Evolutionary conservation across 2,113 vertebrate genomes (phyloP).

Genomic region (Notechis scutatus): DNA sequence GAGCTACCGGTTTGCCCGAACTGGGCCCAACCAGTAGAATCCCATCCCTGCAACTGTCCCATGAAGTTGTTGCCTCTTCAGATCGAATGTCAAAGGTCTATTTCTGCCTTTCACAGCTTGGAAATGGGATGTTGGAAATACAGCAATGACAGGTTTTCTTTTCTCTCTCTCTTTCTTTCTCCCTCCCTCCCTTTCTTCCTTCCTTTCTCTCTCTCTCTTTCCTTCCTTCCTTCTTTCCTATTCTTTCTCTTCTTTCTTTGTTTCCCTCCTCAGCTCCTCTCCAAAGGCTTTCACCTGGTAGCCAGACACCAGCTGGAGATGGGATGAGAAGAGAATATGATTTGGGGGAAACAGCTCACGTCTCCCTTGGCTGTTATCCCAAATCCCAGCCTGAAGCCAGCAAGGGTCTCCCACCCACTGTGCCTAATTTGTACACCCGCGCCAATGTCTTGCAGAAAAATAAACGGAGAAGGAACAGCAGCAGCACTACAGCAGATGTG

Average conservation of each 20-base stretch:
- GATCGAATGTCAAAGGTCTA: background rate
- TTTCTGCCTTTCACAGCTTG: background rate
- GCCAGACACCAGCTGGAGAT: background rate
- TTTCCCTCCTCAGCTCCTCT: too few relatives aligned
- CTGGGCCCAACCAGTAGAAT: too few relatives aligned
- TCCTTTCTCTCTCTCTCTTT: too few relatives aligned
- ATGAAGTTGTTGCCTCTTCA: background rate
- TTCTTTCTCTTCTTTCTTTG: too few relatives aligned
- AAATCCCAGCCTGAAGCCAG: background rate
- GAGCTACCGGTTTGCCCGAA: too few relatives aligned
- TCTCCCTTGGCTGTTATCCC: slow-evolving; percentile 2
- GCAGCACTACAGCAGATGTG: slow-evolving; percentile 6
- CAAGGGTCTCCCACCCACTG: background rate
- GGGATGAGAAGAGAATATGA: background rate
- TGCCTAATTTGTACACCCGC: background rate
- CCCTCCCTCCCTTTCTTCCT: too few relatives aligned
- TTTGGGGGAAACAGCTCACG: background rate
- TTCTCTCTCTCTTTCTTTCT: background rate
- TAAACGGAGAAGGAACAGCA: slow-evolving; percentile 17
- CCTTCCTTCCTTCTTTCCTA: too few relatives aligned
- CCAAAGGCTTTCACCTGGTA: slow-evolving; percentile 3
- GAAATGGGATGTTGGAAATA: background rate
- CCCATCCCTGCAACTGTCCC: background rate
- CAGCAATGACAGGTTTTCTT: background rate
- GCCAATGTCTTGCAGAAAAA: slow-evolving; percentile 20